Evolutionary conservation across 2,888 invertebrate species (phyloP).

Genomic region (Macroteleia sp.): DNA sequence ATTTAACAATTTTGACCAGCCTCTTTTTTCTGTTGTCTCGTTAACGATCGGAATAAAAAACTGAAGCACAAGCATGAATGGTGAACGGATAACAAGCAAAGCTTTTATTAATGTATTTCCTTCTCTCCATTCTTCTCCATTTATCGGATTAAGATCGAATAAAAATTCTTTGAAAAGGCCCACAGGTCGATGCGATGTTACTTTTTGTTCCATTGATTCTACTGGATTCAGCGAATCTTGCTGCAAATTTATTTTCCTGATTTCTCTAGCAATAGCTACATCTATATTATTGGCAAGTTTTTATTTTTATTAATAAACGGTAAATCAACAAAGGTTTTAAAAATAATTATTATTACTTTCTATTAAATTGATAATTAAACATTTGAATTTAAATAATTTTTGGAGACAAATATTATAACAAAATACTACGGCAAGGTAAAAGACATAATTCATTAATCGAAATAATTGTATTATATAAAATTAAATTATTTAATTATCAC

Average conservation of each 20-base stretch:
- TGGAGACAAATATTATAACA: no score
- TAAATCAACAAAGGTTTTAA: no score
- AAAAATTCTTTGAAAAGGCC: slow-evolving; percentile 78
- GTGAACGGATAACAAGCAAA: slow-evolving; percentile 84
- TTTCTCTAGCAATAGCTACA: slow-evolving; percentile 77
- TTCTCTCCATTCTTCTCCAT: slow-evolving; percentile 80
- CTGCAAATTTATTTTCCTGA: slow-evolving; percentile 14
- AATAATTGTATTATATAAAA: no score
- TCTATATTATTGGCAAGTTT: no score
- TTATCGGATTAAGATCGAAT: slow-evolving; percentile 79
- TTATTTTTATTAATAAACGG: no score
- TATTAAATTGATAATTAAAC: no score
- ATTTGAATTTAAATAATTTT: no score
- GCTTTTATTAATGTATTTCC: slow-evolving; percentile 76
- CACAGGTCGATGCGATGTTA: slow-evolving; percentile 68
- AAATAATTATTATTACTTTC: no score
- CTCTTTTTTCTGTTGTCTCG: slow-evolving; percentile 83
- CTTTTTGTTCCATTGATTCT: slow-evolving; percentile 21
- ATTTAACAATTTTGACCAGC: slow-evolving; percentile 87
- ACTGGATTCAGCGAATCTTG: slow-evolving; percentile 17
- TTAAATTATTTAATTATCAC: no score
- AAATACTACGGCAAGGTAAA: no score
- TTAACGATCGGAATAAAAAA: slow-evolving; percentile 86
- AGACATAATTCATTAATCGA: no score
- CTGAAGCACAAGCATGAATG: slow-evolving; percentile 85